Evolutionary conservation across 1,140 invertebrate species (phyloP).

Genomic region (Ceratosolen solmsi): DNA sequence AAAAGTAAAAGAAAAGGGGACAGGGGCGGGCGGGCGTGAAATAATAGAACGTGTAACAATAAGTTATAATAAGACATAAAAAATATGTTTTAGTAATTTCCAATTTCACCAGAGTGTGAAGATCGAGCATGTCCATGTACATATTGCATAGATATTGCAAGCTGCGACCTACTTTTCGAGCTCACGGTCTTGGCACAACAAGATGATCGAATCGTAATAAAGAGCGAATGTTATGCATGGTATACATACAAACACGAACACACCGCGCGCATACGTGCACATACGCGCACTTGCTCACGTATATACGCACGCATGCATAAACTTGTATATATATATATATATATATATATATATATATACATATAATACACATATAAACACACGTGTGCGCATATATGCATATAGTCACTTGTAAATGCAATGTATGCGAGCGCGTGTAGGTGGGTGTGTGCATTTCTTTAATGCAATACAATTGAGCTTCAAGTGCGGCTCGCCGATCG

Average conservation of each 20-base stretch:
- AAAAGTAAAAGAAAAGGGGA: slow-evolving; percentile 33
- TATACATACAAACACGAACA: neutral
- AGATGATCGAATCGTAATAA: slow-evolving; percentile 34
- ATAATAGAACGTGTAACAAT: neutral
- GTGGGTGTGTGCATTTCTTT: neutral
- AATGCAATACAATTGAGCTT: neutral
- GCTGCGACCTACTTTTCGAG: slow-evolving; percentile 37
- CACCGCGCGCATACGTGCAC: neutral
- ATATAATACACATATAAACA: neutral
- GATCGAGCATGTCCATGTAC: slow-evolving; percentile 15
- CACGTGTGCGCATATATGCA: neutral
- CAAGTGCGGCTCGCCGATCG: neutral
- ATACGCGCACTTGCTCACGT: neutral
- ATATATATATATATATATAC: too few species aligned
- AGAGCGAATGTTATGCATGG: slow-evolving; percentile 12
- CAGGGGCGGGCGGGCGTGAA: neutral
- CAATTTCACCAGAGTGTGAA: slow-evolving; percentile 45
- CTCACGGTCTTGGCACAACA: slow-evolving; percentile 29
- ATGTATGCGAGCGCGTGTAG: too few species aligned
- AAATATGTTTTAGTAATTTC: slow-evolving; percentile 49
- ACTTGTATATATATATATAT: neutral
- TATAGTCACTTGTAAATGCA: too few species aligned
- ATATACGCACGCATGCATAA: neutral
- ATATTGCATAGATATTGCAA: slow-evolving; percentile 33
- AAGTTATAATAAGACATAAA: neutral